Percentiles rank a stretch among this genome's conserved stretches.
Evolutionary conservation across 2,113 vertebrate species (phyloP).

Genomic region (Passer montanus): DNA sequence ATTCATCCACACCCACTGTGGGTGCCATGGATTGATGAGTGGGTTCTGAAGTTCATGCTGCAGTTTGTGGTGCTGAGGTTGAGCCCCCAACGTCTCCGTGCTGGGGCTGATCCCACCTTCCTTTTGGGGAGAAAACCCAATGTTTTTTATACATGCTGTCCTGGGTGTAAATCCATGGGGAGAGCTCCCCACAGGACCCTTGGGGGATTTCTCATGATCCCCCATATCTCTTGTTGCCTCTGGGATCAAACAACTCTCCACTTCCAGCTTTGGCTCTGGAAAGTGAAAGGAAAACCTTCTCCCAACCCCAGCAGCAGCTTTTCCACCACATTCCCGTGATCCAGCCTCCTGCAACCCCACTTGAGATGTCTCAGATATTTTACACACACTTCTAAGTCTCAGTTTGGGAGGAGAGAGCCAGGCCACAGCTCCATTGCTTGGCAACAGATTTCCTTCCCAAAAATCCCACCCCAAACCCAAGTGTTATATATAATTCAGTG

Average conservation of each 20-base stretch:
- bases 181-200: rapidly evolving
- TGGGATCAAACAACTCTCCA: not conserved
- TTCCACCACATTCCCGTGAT: not conserved
- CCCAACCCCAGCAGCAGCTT: not conserved
- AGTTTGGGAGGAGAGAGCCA: not conserved
- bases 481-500: not conserved
- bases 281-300: not conserved
- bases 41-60: rapidly evolving
- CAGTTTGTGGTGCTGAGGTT: not conserved
- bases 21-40: not conserved
- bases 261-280: not conserved
- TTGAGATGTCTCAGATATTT: not conserved
- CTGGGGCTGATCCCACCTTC: not conserved
- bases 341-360: not conserved
- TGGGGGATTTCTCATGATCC: not conserved
- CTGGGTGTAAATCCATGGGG: not conserved
- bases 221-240: not conserved
- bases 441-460: slow-evolving; percentile 29
- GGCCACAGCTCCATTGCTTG: slow-evolving; percentile 1
- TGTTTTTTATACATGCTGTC: rapidly evolving
- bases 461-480: not conserved
- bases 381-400: not conserved
- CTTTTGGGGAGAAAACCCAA: not conserved
- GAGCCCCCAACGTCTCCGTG: rapidly evolving
- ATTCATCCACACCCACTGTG: not conserved